phyloP scores from a whole-genome alignment of 1,140 invertebrate species.

The Drosophila bipectinata region DNA sequence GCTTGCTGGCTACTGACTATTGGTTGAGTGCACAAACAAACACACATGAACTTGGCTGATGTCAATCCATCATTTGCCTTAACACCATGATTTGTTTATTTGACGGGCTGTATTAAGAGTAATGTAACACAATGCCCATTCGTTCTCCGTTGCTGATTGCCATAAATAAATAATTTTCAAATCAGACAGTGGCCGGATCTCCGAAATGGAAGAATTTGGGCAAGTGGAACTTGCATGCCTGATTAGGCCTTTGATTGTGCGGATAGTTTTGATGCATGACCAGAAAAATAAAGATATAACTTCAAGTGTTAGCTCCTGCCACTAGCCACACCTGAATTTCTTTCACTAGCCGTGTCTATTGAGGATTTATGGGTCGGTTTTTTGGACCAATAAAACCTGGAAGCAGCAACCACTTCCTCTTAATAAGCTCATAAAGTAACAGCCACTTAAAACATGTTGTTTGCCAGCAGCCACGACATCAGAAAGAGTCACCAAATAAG shows the following conservation, averaged over 20 bases:
- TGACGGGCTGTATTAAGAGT: constrained; percentile 59
- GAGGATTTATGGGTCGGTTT: background rate
- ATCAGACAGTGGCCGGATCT: constrained; percentile 58
- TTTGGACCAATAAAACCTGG: constrained; percentile 17
- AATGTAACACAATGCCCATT: constrained; percentile 59
- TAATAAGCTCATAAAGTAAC: constrained; percentile 50
- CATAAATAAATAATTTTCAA: constrained; percentile 81
- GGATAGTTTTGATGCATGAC: constrained; percentile 31
- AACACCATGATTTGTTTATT: constrained; percentile 71
- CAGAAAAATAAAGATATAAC: constrained; percentile 10
- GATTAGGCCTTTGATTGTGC: constrained; percentile 36
- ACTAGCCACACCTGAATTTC: constrained; percentile 47
- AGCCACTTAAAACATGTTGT: constrained; percentile 52
- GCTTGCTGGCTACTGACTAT: constrained; percentile 38
- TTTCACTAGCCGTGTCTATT: background rate
- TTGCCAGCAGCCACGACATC: constrained; percentile 25
- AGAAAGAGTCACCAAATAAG: constrained; percentile 45
- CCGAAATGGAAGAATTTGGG: constrained; percentile 31
- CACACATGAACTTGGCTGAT: constrained; percentile 22
- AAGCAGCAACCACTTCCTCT: constrained; percentile 27
- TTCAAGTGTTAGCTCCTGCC: constrained; percentile 29
- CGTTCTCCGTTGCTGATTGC: constrained; percentile 34
- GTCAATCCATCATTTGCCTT: constrained; percentile 78
- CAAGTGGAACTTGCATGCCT: constrained; percentile 18
- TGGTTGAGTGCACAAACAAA: constrained; percentile 44